A percentile compares a stretch with the other conserved stretches of the same genome.
Evolutionary conservation across 2,113 vertebrate species (phyloP).

Genomic region (Vulpes lagopus): DNA sequence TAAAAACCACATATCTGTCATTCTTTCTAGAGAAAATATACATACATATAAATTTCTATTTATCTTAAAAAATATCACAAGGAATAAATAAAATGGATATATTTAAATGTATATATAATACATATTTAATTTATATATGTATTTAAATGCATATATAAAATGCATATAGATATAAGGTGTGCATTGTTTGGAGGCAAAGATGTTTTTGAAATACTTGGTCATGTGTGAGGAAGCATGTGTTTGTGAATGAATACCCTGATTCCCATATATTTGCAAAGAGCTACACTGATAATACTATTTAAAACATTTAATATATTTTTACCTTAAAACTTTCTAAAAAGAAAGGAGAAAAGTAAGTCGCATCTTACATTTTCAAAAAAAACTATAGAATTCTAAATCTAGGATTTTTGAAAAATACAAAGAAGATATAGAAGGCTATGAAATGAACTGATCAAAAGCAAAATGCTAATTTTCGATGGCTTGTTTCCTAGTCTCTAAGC

Average conservation of each 20-base stretch:
- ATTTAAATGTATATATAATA: not conserved
- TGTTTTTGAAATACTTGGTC: not conserved
- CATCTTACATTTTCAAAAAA: not conserved
- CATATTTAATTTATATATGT: not conserved
- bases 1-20: not conserved
- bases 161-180: not conserved
- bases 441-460: constrained; percentile 25
- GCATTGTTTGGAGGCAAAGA: not conserved
- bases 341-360: not conserved
- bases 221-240: not conserved
- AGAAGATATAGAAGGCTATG: not conserved
- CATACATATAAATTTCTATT: not conserved
- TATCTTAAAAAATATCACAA: constrained; percentile 30
- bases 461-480: constrained; percentile 54
- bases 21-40: constrained; percentile 35
- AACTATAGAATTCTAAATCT: not conserved
- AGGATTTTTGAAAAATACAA: constrained; percentile 13
- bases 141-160: not conserved
- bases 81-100: not conserved
- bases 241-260: not conserved
- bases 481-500: constrained; percentile 15
- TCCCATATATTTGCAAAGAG: not conserved
- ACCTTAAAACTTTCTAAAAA: constrained; percentile 13
- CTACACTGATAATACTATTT: not conserved
- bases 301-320: not conserved